Conservation (phyloP, 2,113 vertebrate genomes). For the Cairina moschata region DNA sequence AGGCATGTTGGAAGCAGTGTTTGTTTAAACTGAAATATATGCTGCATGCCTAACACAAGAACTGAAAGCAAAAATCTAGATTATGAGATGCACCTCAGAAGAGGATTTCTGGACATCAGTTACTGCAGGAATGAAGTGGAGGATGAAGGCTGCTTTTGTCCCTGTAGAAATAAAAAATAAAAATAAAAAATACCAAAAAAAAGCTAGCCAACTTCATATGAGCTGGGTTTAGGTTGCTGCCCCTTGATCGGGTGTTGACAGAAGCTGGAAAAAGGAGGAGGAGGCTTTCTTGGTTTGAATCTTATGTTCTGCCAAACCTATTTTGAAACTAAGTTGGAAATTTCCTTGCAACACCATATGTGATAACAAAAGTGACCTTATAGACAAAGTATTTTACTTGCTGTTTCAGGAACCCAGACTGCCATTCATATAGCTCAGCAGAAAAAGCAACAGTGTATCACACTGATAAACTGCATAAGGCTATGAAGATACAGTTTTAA, state of each 20-base stretch:
- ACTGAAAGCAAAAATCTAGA: not conserved
- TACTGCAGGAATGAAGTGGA: not conserved
- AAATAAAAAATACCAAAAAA: not conserved
- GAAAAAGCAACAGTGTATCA: not conserved
- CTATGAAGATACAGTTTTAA: not conserved
- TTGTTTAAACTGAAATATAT: not conserved
- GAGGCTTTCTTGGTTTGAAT: conserved; percentile 13
- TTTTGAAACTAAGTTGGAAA: conserved; percentile 54
- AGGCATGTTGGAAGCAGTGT: not conserved
- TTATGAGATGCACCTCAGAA: not conserved
- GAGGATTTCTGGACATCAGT: not conserved
- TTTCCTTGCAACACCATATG: conserved; percentile 14
- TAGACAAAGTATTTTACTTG: conserved; percentile 29
- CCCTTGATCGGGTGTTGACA: conserved; percentile 39
- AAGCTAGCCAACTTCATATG: not conserved
- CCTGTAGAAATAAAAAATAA: not conserved
- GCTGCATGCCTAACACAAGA: not conserved
- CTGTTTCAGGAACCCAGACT: not conserved
- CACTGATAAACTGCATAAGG: not conserved
- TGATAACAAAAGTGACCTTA: conserved; percentile 53
- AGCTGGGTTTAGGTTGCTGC: not conserved
- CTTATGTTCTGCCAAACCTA: not conserved
- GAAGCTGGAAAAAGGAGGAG: conserved; percentile 12
- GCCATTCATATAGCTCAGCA: not conserved
- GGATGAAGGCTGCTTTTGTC: not conserved